Percentiles rank a stretch among this genome's conserved stretches.
These are phyloP conservation scores for Drosophila willistoni DNA, from an alignment of 1,140 invertebrate genomes.

Conservation along the genomic window DNA sequence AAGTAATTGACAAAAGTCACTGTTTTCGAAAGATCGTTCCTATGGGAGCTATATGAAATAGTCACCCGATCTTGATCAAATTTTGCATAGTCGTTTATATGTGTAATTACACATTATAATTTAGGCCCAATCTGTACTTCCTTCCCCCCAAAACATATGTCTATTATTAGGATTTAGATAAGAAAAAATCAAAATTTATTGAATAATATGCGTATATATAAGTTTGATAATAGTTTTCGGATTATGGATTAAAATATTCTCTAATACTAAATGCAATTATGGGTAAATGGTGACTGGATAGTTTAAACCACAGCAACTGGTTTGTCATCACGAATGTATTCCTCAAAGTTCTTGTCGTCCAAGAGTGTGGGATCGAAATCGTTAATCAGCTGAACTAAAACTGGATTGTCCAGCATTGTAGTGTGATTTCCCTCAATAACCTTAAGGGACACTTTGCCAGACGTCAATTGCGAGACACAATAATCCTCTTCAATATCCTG, in stretches of 20 bases:
- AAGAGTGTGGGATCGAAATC: conserved; percentile 70
- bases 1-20: too few relatives aligned
- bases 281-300: not conserved
- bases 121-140: too few relatives aligned
- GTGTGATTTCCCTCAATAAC: conserved; percentile 89
- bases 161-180: not conserved
- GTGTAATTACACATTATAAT: too few relatives aligned
- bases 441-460: conserved; percentile 84
- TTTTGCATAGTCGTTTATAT: too few relatives aligned
- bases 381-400: conserved; percentile 87
- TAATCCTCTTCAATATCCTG: conserved; percentile 86
- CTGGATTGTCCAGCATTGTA: conserved; percentile 87
- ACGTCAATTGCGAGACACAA: conserved; percentile 85
- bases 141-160: too few relatives aligned
- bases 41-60: too few relatives aligned
- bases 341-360: conserved; percentile 77
- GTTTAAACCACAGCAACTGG: conserved; percentile 53
- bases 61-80: too few relatives aligned
- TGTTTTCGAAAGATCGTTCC: too few relatives aligned
- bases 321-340: conserved; percentile 66
- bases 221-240: not conserved
- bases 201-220: not conserved
- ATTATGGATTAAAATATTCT: conserved; percentile 2
- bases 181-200: conserved; percentile 5
- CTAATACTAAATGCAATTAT: conserved; percentile 24